Conservation (phyloP, 2,888 invertebrate genomes). For the Acleris cristana region DNA sequence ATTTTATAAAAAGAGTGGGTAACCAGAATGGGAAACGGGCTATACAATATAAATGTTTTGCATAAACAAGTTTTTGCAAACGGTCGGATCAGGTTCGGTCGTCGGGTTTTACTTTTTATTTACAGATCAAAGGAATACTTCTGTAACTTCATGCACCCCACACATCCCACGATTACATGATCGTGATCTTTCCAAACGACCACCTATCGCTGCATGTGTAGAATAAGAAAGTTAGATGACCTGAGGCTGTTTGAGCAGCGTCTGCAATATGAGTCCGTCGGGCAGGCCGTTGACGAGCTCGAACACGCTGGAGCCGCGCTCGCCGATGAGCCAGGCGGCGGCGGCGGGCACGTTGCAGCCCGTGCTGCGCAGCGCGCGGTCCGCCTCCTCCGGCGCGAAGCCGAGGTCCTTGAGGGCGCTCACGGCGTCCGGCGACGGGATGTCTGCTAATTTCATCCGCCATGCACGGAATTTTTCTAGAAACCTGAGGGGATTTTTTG, state of each 20-base stretch:
- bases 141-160: no score
- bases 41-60: no score
- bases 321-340: conserved; percentile 73
- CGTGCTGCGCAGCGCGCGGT: conserved; percentile 63
- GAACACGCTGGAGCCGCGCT: conserved; percentile 73
- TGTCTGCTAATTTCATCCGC: conserved; percentile 64
- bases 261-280: conserved; percentile 68
- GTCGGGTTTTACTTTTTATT: no score
- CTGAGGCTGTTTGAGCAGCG: conserved; percentile 70
- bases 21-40: no score
- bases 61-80: no score
- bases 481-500: conserved; percentile 45
- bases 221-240: neutral
- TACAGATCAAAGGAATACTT: no score
- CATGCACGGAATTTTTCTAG: conserved; percentile 72
- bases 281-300: conserved; percentile 73
- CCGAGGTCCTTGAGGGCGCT: conserved; percentile 66
- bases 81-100: no score
- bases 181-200: no score
- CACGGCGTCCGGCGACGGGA: conserved; percentile 64
- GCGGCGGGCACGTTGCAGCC: conserved; percentile 76
- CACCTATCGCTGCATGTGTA: no score
- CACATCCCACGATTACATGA: no score
- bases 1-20: no score
- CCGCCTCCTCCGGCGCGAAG: conserved; percentile 63